Conservation (phyloP, 2,113 vertebrate genomes). For the Greenwoodochromis staneri region DNA sequence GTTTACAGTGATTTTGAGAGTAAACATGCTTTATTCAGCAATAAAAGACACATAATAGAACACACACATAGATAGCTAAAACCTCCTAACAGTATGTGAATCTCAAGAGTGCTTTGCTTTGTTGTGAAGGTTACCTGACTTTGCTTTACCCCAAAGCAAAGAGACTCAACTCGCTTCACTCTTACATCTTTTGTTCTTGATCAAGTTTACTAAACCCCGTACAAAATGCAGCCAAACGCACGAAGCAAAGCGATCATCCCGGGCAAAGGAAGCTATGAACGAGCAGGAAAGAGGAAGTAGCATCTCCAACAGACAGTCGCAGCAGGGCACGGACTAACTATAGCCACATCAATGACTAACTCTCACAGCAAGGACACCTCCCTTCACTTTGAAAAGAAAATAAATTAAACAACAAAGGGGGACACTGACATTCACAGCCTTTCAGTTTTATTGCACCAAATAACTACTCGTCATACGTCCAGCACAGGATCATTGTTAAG, state of each 20-base stretch:
- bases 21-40: background rate
- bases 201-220: background rate
- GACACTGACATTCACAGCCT: conserved; percentile 75
- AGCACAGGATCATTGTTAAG: conserved; percentile 27
- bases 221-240: conserved; percentile 17
- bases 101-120: background rate
- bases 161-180: background rate
- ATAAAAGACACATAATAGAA: background rate
- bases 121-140: background rate
- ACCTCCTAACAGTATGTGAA: background rate
- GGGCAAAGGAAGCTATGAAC: conserved; percentile 29
- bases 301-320: conserved; percentile 68
- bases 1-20: background rate
- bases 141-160: conserved; percentile 1
- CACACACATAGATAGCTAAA: background rate
- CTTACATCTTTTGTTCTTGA: conserved; percentile 32
- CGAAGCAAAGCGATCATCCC: background rate
- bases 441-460: conserved; percentile 67
- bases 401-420: conserved; percentile 82
- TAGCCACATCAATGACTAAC: conserved; percentile 78
- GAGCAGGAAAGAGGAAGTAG: conserved; percentile 48
- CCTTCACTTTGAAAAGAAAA: conserved; percentile 79
- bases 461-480: conserved; percentile 43
- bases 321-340: conserved; percentile 72
- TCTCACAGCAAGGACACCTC: conserved; percentile 73